A percentile compares a stretch with the other conserved stretches of the same genome.
Evolutionary conservation across 2,888 invertebrate genomes (phyloP).

Genomic region (Luperina nickerlii): DNA sequence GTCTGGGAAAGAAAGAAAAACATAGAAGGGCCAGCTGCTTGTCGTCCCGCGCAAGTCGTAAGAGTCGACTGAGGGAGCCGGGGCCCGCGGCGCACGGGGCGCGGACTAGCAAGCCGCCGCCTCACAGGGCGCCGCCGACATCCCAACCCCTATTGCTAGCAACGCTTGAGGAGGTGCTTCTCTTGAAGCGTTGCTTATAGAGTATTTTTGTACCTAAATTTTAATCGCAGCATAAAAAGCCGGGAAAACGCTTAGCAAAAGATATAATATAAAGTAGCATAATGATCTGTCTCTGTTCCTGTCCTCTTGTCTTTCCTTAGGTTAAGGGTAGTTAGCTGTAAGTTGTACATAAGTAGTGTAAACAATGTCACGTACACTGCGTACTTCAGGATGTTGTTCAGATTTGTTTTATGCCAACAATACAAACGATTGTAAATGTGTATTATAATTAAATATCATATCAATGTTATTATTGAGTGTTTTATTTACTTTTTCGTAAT

Average conservation of each 20-base stretch:
- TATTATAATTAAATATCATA: constrained; percentile 38
- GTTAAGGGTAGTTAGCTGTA: constrained; percentile 48
- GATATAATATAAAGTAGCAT: constrained; percentile 14
- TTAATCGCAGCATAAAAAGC: constrained; percentile 31
- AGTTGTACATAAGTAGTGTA: constrained; percentile 56
- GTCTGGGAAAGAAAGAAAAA: constrained; percentile 66
- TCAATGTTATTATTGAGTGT: constrained; percentile 35
- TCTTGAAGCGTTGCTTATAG: constrained; percentile 51
- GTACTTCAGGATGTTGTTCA: constrained; percentile 50
- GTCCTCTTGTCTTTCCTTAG: constrained; percentile 61
- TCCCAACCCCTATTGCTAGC: constrained; percentile 46
- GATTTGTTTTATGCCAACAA: constrained; percentile 30
- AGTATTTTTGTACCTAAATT: constrained; percentile 57
- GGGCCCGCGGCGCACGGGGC: constrained; percentile 37
- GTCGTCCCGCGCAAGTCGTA: constrained; percentile 68
- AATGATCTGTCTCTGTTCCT: constrained; percentile 46
- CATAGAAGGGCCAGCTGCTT: constrained; percentile 64
- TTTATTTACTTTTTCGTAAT: constrained; percentile 7
- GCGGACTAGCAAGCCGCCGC: constrained; percentile 28
- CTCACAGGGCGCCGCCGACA: constrained; percentile 33
- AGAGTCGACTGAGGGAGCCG: constrained; percentile 65
- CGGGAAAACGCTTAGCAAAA: constrained; percentile 56
- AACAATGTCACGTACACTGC: constrained; percentile 42
- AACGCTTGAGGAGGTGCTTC: constrained; percentile 41
- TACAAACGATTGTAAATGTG: constrained; percentile 35